Evolutionary conservation across 2,888 invertebrate species (phyloP).

Genomic region (Dusona sp.): DNA sequence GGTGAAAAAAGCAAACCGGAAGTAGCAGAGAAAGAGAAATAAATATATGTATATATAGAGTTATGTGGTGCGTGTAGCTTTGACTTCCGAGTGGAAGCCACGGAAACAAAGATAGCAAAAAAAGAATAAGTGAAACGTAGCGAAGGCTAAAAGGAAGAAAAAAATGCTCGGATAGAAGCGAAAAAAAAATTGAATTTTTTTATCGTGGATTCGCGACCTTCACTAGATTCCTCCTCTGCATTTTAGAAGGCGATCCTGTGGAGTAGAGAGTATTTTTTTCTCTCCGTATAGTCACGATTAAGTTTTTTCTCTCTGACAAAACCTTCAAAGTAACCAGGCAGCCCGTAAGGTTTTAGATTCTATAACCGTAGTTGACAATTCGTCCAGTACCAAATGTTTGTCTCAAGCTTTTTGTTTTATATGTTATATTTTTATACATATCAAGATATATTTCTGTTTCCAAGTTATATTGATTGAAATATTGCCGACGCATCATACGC

Average conservation of each 20-base stretch:
- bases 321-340: conserved; percentile 47
- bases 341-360: conserved; percentile 2
- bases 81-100: conserved; percentile 59
- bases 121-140: conserved; percentile 2
- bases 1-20: conserved; percentile 48
- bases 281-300: conserved; percentile 15
- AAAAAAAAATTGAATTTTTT: conserved; percentile 43
- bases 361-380: conserved; percentile 40
- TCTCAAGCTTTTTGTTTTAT: conserved; percentile 20
- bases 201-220: conserved; percentile 54
- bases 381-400: conserved; percentile 38
- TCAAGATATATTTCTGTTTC: conserved; percentile 8
- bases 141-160: conserved; percentile 19
- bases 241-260: conserved; percentile 27
- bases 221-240: conserved; percentile 50
- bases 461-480: conserved; percentile 65
- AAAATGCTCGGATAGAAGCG: not conserved
- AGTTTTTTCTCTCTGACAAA: conserved; percentile 42
- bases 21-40: conserved; percentile 26
- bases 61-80: conserved; percentile 35
- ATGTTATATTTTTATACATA: not conserved
- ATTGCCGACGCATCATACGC: no score
- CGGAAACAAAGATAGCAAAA: conserved; percentile 35
- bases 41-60: conserved; percentile 45
- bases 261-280: conserved; percentile 41